Evolutionary conservation across 2,888 invertebrate species (phyloP).

Genomic region (Endotricha flammealis): DNA sequence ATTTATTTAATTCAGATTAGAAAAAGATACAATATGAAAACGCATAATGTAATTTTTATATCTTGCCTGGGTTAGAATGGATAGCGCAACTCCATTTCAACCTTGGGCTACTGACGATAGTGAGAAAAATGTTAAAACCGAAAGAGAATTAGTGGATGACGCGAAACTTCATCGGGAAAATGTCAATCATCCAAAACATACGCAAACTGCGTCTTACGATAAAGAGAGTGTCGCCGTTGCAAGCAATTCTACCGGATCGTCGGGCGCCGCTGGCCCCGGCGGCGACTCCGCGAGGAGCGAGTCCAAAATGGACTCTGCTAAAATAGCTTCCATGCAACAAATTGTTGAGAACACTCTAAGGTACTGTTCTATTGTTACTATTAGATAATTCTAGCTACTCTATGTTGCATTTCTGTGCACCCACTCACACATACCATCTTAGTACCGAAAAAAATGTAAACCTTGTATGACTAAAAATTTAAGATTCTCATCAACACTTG

Average conservation of each 20-base stretch:
- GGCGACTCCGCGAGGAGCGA: slow-evolving; percentile 45
- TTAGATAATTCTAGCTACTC: neutral
- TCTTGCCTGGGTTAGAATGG: slow-evolving; percentile 66
- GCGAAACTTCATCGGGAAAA: slow-evolving; percentile 78
- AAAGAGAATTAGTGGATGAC: slow-evolving; percentile 73
- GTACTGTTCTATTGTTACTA: slow-evolving; percentile 39
- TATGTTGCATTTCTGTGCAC: slow-evolving; percentile 2
- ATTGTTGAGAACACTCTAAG: slow-evolving; percentile 82
- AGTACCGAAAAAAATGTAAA: slow-evolving; percentile 1
- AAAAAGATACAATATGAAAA: slow-evolving; percentile 65
- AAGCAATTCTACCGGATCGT: slow-evolving; percentile 60
- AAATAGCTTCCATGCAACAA: slow-evolving; percentile 78
- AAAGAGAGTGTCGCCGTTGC: slow-evolving; percentile 68
- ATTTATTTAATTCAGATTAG: slow-evolving; percentile 57
- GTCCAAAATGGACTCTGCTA: slow-evolving; percentile 67
- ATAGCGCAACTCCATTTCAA: slow-evolving; percentile 72
- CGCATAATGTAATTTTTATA: slow-evolving; percentile 43
- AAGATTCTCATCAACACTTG: too few species aligned
- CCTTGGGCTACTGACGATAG: slow-evolving; percentile 71
- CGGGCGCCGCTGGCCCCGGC: slow-evolving; percentile 46
- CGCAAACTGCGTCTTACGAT: slow-evolving; percentile 77
- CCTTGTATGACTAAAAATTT: too few species aligned
- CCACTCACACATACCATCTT: neutral
- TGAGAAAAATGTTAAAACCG: slow-evolving; percentile 70
- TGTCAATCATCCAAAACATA: slow-evolving; percentile 79